Evolutionary conservation across 2,888 invertebrate genomes (phyloP).

Genomic region (Nomada lathburiana): DNA sequence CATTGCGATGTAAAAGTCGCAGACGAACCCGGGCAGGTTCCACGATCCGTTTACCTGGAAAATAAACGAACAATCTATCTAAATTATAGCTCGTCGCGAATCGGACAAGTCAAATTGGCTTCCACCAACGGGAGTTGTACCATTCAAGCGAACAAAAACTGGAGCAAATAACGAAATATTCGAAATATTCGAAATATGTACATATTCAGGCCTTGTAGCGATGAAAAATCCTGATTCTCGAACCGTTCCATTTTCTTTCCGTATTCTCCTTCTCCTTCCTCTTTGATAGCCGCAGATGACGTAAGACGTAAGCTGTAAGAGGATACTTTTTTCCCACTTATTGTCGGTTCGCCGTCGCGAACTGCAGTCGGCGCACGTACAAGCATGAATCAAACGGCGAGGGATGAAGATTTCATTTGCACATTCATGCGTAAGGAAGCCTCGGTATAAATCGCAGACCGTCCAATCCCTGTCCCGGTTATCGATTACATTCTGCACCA

Average conservation of each 20-base stretch:
- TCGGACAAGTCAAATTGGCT: conserved; percentile 18
- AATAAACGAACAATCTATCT: conserved; percentile 57
- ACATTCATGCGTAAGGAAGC: not conserved
- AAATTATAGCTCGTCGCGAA: conserved; percentile 19
- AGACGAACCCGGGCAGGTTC: conserved; percentile 95
- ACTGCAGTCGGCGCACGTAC: not conserved
- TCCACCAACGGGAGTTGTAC: conserved; percentile 1
- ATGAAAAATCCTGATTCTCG: no score
- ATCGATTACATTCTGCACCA: conserved; percentile 26
- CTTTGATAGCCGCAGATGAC: not conserved
- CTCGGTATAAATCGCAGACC: conserved; percentile 14
- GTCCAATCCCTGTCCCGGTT: conserved; percentile 4
- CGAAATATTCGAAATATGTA: conserved; percentile 2
- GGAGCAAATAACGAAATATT: not conserved
- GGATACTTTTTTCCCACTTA: no score
- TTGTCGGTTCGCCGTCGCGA: no score
- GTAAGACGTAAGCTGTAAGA: no score
- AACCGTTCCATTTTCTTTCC: not conserved
- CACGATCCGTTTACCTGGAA: conserved; percentile 94
- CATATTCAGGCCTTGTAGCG: no score
- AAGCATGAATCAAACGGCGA: not conserved
- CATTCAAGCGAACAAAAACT: not conserved
- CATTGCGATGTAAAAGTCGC: conserved; percentile 99
- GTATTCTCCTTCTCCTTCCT: not conserved
- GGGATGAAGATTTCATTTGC: conserved; percentile 19